Evolutionary conservation across 2,113 vertebrate species (phyloP).

Genomic region (Xenopus tropicalis): DNA sequence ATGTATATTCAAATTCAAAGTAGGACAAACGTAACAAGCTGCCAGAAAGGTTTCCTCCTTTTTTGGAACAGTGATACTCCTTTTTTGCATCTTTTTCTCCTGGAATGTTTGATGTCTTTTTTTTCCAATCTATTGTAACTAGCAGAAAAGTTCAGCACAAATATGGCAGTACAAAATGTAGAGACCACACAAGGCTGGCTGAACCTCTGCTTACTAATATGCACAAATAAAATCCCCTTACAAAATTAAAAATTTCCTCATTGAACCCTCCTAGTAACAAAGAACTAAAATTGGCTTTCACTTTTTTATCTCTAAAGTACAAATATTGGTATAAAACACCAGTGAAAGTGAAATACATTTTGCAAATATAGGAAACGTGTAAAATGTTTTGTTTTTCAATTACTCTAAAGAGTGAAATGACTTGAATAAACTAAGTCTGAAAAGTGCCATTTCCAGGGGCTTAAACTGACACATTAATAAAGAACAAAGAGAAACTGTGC

Average conservation of each 20-base stretch:
- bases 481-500: slow-evolving; percentile 51
- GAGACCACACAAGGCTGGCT: slow-evolving; percentile 13
- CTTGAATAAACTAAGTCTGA: slow-evolving; percentile 54
- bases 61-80: slow-evolving; percentile 8
- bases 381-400: slow-evolving; percentile 54
- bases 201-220: background rate
- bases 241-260: background rate
- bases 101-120: slow-evolving; percentile 23
- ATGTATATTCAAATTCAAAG: slow-evolving; percentile 58
- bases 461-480: slow-evolving; percentile 53
- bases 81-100: slow-evolving; percentile 1
- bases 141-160: background rate
- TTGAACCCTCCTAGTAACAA: no score
- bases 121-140: background rate
- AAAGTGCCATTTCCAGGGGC: slow-evolving; percentile 57
- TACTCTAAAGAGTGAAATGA: slow-evolving; percentile 53
- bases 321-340: slow-evolving; percentile 54
- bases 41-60: slow-evolving; percentile 64
- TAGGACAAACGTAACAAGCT: slow-evolving; percentile 62
- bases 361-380: slow-evolving; percentile 62
- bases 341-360: slow-evolving; percentile 53
- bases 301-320: slow-evolving; percentile 23
- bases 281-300: no score
- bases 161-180: background rate
- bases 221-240: slow-evolving; percentile 7